Conservation (phyloP, 2,797 vertebrate species). For the Acanthurus lineatus region DNA sequence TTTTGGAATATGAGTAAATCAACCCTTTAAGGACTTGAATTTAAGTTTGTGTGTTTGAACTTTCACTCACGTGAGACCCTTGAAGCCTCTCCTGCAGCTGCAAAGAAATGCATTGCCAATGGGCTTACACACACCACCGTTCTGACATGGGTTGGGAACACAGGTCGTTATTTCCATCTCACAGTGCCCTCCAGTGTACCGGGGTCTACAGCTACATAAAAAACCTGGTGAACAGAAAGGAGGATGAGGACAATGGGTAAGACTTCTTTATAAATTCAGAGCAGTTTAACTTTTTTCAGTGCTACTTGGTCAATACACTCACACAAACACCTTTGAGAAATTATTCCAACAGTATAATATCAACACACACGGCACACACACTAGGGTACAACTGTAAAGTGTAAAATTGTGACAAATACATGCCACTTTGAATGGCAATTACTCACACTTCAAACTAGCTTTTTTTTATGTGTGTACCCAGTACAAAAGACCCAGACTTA, state of each 20-base stretch:
- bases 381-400: no score
- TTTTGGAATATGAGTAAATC: background rate
- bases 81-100: slow-evolving; percentile 93
- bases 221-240: slow-evolving; percentile 86
- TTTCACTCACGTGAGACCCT: slow-evolving; percentile 92
- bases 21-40: background rate
- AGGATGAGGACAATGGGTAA: background rate
- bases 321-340: no score
- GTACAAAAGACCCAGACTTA: background rate
- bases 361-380: no score
- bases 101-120: slow-evolving; percentile 95
- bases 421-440: no score
- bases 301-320: no score
- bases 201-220: slow-evolving; percentile 92
- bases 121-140: slow-evolving; percentile 91
- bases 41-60: slow-evolving; percentile 20
- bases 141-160: slow-evolving; percentile 95
- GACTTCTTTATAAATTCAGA: slow-evolving; percentile 18
- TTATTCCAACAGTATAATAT: no score
- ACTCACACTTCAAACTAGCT: background rate
- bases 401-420: no score
- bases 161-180: slow-evolving; percentile 95
- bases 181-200: slow-evolving; percentile 94
- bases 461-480: background rate
- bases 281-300: background rate